Base-by-base conservation (phyloP, 2,888 invertebrate species). In the Mystacides longicornis region DNA sequence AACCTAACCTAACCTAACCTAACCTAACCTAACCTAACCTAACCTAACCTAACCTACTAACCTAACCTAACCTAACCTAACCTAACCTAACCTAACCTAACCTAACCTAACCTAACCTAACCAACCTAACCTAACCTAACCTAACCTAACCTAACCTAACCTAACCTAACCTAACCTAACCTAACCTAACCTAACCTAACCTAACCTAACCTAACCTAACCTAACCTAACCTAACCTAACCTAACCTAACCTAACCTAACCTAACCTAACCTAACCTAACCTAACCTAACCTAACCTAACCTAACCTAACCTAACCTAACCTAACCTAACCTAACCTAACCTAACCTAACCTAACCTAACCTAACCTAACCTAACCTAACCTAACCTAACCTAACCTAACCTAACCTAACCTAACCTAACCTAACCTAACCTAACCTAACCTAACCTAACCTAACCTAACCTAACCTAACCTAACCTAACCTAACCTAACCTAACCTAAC, bases 21-120 rank as follows among this genome's bases (percentile, higher is more conserved):
- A 51, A 51, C 51, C 51, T 51, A 51, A 51, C 51, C 51, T 51
- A 42, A 51, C 51, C 51, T 43, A 42, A 51, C 51, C 51, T 51
- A 51, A 51, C 51, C 51, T 51, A 51, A 51, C 51, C 51, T 51
- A 51, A 51, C 51, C 51, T 51, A 51, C 51, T 51, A 51, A 51
- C 51, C 51, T 51, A 51, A 31, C 33, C 51, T 51, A 51, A 51
- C 51, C 50, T 50, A 50, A 50, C 50, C 50, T 50, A 50, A 50
- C 50, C 50, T 51, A 51, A 51, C 51, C 51, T 51, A 51, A 51
- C 51, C 42, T 47, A 7, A 50, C 50, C 31, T 51, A 37, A 37
- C 51, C 42, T 37, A 51, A 51, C 37, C 37, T 51, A 37, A 51
- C 42, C 42, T 51, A 51, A 51, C 51, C 51, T 51, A 51, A 51